Conservation (phyloP, 1,140 invertebrate species). For the Schlechtendalia chinensis region DNA sequence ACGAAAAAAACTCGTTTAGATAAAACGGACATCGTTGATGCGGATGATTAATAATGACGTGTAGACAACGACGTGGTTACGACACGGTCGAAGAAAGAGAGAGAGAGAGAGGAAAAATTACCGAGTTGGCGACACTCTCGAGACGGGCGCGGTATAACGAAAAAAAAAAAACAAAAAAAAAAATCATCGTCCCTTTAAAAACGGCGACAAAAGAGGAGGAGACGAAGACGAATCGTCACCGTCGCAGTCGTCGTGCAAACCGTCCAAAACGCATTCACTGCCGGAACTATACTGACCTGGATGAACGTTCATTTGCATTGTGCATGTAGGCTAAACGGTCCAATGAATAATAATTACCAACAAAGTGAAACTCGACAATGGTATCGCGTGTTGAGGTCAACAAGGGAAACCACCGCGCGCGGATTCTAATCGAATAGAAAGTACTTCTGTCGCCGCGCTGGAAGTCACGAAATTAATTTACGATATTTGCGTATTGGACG, state of each 20-base stretch:
- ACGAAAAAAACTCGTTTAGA: constrained; percentile 5
- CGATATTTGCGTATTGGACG: not conserved
- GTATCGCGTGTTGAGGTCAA: constrained; percentile 36
- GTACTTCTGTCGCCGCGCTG: constrained; percentile 2
- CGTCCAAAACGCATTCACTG: constrained; percentile 44
- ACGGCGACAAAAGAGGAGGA: not conserved
- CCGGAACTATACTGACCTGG: constrained; percentile 49
- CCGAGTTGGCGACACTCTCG: too few species aligned
- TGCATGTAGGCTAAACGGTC: constrained; percentile 50
- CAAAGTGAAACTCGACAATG: constrained; percentile 44
- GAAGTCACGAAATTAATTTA: constrained; percentile 34
- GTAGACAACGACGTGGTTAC: too few species aligned
- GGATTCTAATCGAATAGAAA: constrained; percentile 43
- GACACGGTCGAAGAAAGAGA: too few species aligned
- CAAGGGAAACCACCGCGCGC: constrained; percentile 37
- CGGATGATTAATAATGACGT: too few species aligned
- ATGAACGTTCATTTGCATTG: constrained; percentile 50
- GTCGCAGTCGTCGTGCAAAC: not conserved
- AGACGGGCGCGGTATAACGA: not conserved
- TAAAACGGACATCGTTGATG: too few species aligned
- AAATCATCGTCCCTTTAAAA: not conserved
- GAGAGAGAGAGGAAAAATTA: too few species aligned
- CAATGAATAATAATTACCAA: constrained; percentile 49
- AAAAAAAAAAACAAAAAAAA: not conserved
- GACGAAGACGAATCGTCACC: not conserved